Conservation (phyloP, 2,797 vertebrate species). For the Pseudochirops cupreus region DNA sequence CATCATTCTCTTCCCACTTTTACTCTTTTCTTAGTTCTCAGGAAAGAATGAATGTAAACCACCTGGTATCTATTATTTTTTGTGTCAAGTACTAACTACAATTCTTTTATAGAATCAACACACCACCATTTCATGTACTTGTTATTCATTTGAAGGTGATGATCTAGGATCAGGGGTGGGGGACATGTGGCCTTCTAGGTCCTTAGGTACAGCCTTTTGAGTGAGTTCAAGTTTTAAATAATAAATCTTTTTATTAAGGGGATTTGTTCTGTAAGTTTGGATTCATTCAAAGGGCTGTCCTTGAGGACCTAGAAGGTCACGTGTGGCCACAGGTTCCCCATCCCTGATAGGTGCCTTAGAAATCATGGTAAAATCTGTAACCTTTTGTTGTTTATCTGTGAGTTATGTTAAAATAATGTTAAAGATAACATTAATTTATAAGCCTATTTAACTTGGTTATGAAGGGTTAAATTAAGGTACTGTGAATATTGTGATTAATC, state of each 20-base stretch:
- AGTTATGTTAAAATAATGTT: background rate
- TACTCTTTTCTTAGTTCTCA: constrained; percentile 33
- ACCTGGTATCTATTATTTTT: constrained; percentile 68
- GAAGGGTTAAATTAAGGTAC: too few relatives aligned
- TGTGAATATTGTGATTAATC: background rate
- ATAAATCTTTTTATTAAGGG: too few relatives aligned
- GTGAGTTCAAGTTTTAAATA: too few relatives aligned
- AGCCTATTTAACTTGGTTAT: too few relatives aligned
- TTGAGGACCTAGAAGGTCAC: too few relatives aligned
- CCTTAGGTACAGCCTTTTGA: too few relatives aligned
- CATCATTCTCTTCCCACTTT: background rate
- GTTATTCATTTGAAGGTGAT: background rate
- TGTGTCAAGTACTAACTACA: constrained; percentile 49
- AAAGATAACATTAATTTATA: too few relatives aligned
- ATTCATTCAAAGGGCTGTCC: too few relatives aligned
- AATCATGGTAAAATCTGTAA: background rate
- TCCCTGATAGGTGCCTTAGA: background rate
- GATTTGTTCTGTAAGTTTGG: too few relatives aligned
- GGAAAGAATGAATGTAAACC: constrained; percentile 44
- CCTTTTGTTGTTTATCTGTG: background rate
- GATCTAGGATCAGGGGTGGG: background rate
- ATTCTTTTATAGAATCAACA: constrained; percentile 69
- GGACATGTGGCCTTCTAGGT: too few relatives aligned
- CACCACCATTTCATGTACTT: constrained; percentile 50
- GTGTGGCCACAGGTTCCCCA: too few relatives aligned